Percentiles rank a stretch among this genome's conserved stretches.
Conservation (phyloP, 2,797 vertebrate genomes). For the Gymnopithys bicolor region DNA sequence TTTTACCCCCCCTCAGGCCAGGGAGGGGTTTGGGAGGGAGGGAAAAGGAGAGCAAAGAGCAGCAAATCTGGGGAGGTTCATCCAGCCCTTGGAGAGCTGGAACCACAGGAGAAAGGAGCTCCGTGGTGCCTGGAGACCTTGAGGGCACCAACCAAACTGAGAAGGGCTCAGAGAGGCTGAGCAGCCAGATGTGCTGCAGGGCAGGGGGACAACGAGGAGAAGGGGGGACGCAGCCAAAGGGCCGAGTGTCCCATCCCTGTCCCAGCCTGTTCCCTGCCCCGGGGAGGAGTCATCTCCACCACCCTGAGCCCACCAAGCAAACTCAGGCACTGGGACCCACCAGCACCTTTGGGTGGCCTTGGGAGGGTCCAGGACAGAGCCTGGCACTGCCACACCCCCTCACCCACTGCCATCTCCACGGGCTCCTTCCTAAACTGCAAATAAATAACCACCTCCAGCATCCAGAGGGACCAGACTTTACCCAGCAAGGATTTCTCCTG, state of each 20-base stretch:
- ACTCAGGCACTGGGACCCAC: neutral
- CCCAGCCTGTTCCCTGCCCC: neutral
- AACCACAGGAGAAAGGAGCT: neutral
- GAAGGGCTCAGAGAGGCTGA: neutral
- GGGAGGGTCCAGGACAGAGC: neutral
- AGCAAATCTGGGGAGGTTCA: neutral
- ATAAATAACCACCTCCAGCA: neutral
- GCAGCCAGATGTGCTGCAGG: neutral
- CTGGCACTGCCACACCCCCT: neutral
- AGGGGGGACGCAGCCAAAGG: accelerated
- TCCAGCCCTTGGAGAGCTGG: neutral
- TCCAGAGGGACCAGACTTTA: accelerated
- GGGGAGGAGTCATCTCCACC: neutral
- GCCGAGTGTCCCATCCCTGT: neutral
- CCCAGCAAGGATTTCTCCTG: accelerated
- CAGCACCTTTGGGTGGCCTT: accelerated
- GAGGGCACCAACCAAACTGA: accelerated
- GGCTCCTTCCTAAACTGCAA: neutral
- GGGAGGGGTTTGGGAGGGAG: neutral
- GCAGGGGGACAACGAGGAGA: neutral
- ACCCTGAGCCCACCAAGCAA: accelerated
- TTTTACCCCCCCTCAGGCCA: neutral
- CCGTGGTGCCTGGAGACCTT: accelerated
- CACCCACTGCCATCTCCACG: accelerated
- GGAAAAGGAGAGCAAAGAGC: accelerated